Conservation (phyloP, 2,888 invertebrate genomes). For the Agriopis leucophaearia region DNA sequence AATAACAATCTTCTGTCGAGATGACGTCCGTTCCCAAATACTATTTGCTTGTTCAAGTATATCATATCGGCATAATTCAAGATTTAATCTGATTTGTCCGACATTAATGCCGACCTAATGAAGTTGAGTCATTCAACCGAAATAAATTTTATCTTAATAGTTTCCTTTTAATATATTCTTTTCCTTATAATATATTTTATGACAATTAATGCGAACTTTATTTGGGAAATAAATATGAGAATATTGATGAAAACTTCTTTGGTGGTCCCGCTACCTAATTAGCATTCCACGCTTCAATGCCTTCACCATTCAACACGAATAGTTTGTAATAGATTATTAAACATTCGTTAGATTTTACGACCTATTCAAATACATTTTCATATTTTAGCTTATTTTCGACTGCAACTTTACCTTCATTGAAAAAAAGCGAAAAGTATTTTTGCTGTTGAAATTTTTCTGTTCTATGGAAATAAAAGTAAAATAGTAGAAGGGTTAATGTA, state of each 20-base stretch:
- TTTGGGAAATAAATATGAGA: conserved; percentile 52
- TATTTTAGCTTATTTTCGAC: neutral
- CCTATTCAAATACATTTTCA: conserved; percentile 46
- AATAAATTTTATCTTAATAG: conserved; percentile 52
- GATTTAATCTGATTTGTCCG: conserved; percentile 32
- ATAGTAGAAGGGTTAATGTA: too few species aligned
- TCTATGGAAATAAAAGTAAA: neutral
- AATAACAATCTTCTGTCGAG: too few species aligned
- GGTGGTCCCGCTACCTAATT: conserved; percentile 79
- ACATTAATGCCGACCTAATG: conserved; percentile 45
- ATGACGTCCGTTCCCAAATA: neutral
- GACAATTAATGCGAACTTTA: conserved; percentile 52
- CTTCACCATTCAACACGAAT: conserved; percentile 55
- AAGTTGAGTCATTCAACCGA: conserved; percentile 42
- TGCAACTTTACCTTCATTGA: neutral
- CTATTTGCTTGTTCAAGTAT: conserved; percentile 23
- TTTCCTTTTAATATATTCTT: conserved; percentile 54
- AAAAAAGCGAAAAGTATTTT: neutral
- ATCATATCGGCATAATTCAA: conserved; percentile 28
- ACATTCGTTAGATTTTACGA: conserved; percentile 65
- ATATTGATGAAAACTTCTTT: conserved; percentile 57
- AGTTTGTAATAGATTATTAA: conserved; percentile 57
- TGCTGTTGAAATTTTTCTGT: neutral
- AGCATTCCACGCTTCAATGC: conserved; percentile 66
- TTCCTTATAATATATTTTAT: conserved; percentile 53